Evolutionary conservation across 2,797 vertebrate species (phyloP).

Genomic region (Megaceryle alcyon): DNA sequence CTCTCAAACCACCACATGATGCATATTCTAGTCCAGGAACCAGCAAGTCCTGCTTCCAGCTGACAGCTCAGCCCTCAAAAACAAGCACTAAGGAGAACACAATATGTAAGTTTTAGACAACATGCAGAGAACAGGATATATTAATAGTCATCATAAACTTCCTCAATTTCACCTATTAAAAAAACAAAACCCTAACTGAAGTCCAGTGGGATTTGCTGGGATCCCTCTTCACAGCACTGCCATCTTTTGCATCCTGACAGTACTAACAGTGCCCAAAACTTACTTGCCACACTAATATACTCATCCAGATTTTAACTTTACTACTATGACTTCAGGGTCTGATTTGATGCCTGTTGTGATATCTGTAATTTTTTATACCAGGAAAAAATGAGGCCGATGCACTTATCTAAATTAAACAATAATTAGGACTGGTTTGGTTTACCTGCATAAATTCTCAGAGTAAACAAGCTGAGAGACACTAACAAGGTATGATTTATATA

Average conservation of each 20-base stretch:
- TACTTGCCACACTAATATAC: background rate
- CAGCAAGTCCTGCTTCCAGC: background rate
- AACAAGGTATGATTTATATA: background rate
- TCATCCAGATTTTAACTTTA: background rate
- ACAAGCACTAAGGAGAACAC: background rate
- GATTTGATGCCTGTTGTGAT: rapidly evolving
- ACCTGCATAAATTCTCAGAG: background rate
- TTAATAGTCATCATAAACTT: background rate
- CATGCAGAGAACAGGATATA: background rate
- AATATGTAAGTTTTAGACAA: background rate
- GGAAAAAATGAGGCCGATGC: background rate
- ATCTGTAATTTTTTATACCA: background rate
- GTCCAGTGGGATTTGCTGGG: background rate
- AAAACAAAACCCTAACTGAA: rapidly evolving
- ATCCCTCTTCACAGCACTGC: conserved; percentile 6
- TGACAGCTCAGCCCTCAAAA: background rate
- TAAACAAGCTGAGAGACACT: background rate
- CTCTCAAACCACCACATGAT: background rate
- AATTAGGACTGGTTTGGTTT: background rate
- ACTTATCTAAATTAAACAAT: background rate
- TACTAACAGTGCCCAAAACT: background rate
- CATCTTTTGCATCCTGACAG: conserved; percentile 28
- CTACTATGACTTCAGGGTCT: background rate
- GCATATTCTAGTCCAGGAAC: background rate
- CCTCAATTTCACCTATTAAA: background rate